Base-by-base conservation (phyloP, 2,888 invertebrate genomes). In the Protophormia terraenovae region DNA sequence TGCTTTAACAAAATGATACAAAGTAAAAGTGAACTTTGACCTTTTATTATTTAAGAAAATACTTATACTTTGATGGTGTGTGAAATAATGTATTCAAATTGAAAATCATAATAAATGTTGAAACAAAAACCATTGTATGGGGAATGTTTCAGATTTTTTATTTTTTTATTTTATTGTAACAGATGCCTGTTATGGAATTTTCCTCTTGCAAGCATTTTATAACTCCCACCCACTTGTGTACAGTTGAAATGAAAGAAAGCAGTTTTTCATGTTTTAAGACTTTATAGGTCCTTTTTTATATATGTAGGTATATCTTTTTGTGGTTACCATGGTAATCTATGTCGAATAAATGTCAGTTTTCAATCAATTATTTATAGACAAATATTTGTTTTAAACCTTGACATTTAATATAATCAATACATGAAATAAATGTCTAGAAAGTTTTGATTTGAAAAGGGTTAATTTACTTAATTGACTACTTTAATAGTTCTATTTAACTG, bases 21-120 rank as follows among this genome's bases (percentile, higher is more conserved):
- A 66, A 66, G 27, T n/a, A 45, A 66, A 1, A n/a, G n/a, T 16
- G 71, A 72, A 41, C 58, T 53, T 24, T 71, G 69, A 71, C 69
- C 69, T 69, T 53, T 67, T 24, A 12, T 53, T 50, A 7, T 3
- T 12, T 19, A 3, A 22, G 10, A 8, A n/a, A 45, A 14, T 6
- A 38, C 38, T 6, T 27, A 4, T 19, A 19, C 24, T 24, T 41
- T n/a, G 45, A 10, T 45, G 41, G 41, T 47, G 29, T 5, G 6
- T 29, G 6, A 7, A n/a, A n/a, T n/a, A 7, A 55, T 55, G 29
- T 55, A 29, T 32, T 58, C 16, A 58, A 29, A 29, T 16, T 16
- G 16, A 58, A 58, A 32, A 32, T 29, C 10, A 2, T 7, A 58
- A 55, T 27, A 55, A 55, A 55, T 55, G 2, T 50, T 10, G 4